A percentile compares a stretch with the other conserved stretches of the same genome.
Conservation (phyloP, 2,888 invertebrate species). For the Ceraclea dissimilis region DNA sequence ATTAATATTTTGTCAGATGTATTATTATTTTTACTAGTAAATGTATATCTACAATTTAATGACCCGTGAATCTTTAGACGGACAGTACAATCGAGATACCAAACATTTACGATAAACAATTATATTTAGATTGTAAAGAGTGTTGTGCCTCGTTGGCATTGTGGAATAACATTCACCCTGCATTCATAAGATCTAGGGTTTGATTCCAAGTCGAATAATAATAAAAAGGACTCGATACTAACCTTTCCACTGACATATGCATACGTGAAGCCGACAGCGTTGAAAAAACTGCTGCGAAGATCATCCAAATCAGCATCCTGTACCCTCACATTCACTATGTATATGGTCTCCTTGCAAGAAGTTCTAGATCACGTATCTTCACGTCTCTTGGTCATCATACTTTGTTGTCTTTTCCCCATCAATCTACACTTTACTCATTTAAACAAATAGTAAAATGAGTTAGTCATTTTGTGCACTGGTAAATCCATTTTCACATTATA, state of each 20-base stretch:
- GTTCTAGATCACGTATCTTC: conserved; percentile 8
- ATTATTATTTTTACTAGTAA: too few relatives aligned
- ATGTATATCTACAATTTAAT: too few relatives aligned
- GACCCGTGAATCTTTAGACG: too few relatives aligned
- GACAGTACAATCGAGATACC: too few relatives aligned
- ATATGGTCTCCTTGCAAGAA: conserved; percentile 14
- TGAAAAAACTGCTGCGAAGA: conserved; percentile 8
- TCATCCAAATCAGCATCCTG: conserved; percentile 20
- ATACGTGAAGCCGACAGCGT: neutral
- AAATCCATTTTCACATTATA: conserved; percentile 7
- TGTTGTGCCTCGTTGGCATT: too few relatives aligned
- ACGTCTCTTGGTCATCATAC: conserved; percentile 7
- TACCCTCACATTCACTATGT: neutral
- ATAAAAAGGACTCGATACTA: too few relatives aligned
- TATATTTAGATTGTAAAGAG: too few relatives aligned
- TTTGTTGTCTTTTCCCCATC: neutral
- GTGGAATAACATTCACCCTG: too few relatives aligned
- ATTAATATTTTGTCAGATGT: too few relatives aligned
- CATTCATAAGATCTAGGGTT: too few relatives aligned
- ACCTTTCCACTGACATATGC: neutral
- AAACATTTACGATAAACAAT: too few relatives aligned
- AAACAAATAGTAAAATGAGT: neutral
- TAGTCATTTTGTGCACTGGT: conserved; percentile 1
- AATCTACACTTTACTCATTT: neutral
- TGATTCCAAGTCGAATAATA: too few relatives aligned